Evolutionary conservation across 2,113 vertebrate species (phyloP).

Genomic region (Thinocorus orbignyianus): DNA sequence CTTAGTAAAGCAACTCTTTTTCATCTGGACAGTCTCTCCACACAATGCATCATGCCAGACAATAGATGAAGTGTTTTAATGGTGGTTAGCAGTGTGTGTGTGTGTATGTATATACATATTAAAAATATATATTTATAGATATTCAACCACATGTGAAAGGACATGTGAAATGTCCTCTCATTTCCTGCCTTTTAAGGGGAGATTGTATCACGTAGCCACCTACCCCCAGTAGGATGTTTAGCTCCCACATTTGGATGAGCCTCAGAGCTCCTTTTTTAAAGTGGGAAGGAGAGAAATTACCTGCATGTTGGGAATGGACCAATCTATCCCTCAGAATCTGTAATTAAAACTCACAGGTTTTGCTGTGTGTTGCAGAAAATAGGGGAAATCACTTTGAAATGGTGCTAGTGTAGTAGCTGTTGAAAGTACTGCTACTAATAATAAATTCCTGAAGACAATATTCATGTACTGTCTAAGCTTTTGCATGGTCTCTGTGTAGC

Average conservation of each 20-base stretch:
- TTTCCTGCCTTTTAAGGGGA: slow-evolving; percentile 60
- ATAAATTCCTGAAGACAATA: not conserved
- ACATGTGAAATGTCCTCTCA: not conserved
- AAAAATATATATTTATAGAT: slow-evolving; percentile 36
- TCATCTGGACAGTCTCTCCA: slow-evolving; percentile 45
- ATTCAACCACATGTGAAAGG: not conserved
- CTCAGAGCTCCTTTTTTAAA: not conserved
- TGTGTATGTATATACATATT: slow-evolving; percentile 23
- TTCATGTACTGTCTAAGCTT: not conserved
- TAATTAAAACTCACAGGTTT: not conserved
- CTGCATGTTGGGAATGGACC: not conserved
- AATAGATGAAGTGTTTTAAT: slow-evolving; percentile 63
- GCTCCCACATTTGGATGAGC: not conserved
- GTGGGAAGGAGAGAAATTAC: not conserved
- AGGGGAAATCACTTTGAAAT: not conserved
- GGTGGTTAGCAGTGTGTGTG: not conserved
- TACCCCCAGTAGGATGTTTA: not conserved
- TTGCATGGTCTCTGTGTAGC: not conserved
- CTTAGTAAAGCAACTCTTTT: slow-evolving; percentile 23
- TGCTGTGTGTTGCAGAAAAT: not conserved
- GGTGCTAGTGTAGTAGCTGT: not conserved
- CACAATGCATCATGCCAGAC: slow-evolving; percentile 56
- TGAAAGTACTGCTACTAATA: not conserved
- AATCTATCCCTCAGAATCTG: not conserved
- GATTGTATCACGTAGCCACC: not conserved